Percentiles rank a stretch among this genome's conserved stretches.
Evolutionary conservation across 2,113 vertebrate genomes (phyloP).

Genomic region (Hylia prasina): DNA sequence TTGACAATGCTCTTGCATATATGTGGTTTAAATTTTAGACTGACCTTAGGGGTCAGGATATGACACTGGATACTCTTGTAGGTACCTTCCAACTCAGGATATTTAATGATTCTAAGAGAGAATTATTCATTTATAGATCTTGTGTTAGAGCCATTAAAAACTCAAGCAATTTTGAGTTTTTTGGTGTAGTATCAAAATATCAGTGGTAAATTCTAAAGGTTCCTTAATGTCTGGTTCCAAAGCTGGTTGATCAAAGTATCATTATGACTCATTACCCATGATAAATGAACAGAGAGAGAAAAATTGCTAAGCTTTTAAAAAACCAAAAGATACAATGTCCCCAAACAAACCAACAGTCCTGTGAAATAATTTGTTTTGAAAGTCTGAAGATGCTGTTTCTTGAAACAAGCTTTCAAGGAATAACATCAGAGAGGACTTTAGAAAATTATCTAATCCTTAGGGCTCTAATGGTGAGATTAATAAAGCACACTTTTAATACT

Average conservation of each 20-base stretch:
- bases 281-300: neutral
- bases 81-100: neutral
- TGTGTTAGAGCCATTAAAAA: accelerated
- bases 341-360: neutral
- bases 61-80: neutral
- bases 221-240: neutral
- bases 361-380: neutral
- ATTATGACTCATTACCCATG: neutral
- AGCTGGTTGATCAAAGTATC: neutral
- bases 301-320: neutral
- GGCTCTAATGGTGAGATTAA: neutral
- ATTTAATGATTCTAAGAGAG: neutral
- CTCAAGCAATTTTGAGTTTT: neutral
- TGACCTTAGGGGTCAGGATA: neutral
- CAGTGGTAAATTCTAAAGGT: neutral
- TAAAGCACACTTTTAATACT: neutral
- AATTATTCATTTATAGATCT: neutral
- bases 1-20: neutral
- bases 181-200: neutral
- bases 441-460: neutral
- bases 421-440: neutral
- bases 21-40: neutral
- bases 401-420: neutral
- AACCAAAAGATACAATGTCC: neutral
- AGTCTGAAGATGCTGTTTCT: neutral